These are phyloP conservation scores for Hartigia nigra DNA, from an alignment of 2,888 invertebrate species.

Conservation along the genomic window DNA sequence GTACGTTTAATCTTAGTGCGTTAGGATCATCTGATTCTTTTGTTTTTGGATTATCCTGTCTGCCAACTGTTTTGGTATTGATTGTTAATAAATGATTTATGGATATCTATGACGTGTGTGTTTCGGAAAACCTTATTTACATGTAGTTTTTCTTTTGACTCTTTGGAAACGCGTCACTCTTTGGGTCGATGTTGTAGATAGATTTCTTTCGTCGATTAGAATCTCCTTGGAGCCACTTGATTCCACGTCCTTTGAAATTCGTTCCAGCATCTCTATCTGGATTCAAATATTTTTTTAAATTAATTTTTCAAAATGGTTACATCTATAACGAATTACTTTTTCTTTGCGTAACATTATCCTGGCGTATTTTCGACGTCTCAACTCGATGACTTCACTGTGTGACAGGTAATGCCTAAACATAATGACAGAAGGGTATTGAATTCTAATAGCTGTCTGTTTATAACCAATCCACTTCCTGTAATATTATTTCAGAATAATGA, in stretches of 20 bases:
- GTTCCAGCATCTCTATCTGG: background rate
- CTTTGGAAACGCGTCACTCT: background rate
- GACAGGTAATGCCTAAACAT: slow-evolving; percentile 6
- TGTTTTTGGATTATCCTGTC: background rate
- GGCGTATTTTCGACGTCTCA: slow-evolving; percentile 5
- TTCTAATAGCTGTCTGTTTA: background rate
- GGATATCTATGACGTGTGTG: background rate
- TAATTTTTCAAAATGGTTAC: background rate
- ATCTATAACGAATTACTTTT: slow-evolving; percentile 1
- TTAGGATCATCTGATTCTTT: background rate
- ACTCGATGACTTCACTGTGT: slow-evolving; percentile 8
- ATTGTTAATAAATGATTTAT: background rate
- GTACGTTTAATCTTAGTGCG: background rate
- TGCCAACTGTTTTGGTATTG: background rate
- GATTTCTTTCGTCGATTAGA: background rate
- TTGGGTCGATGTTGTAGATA: background rate
- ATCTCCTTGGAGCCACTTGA: background rate
- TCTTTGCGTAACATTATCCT: slow-evolving; percentile 11
- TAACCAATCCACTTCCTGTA: background rate
- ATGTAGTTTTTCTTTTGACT: background rate
- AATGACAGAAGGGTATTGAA: background rate
- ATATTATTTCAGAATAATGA: slow-evolving; percentile 4
- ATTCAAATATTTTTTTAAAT: background rate
- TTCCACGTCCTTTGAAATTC: background rate
- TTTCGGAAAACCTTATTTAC: background rate